Percentiles rank a stretch among this genome's conserved stretches.
These are phyloP conservation scores for Hippocampus kuda DNA, from an alignment of 2,797 vertebrate genomes.

Conservation along the genomic window DNA sequence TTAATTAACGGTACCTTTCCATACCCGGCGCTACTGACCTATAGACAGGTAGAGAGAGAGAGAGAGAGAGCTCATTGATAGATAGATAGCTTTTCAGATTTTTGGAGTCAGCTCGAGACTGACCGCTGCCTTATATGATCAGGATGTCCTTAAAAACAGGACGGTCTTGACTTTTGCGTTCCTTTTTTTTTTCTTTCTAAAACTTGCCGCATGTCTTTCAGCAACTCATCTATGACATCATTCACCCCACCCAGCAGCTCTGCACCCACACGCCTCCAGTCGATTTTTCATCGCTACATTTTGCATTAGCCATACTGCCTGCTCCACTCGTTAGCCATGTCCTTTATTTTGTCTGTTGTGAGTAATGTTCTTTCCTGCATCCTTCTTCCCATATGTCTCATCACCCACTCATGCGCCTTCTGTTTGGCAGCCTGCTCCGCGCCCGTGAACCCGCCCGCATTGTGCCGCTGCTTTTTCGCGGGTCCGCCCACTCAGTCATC, in stretches of 20 bases:
- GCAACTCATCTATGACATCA: not conserved
- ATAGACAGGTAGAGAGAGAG: no score
- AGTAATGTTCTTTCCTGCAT: not conserved
- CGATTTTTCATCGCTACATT: not conserved
- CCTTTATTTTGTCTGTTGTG: conserved; percentile 4
- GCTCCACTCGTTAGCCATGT: not conserved
- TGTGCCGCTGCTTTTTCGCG: conserved; percentile 2
- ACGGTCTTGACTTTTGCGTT: no score
- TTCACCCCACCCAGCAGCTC: not conserved
- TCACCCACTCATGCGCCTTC: conserved; percentile 2
- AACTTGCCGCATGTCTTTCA: not conserved
- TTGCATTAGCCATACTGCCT: not conserved
- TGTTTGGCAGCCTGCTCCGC: conserved; percentile 1
- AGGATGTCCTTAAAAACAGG: not conserved
- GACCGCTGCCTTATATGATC: no score
- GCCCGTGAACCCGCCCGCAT: conserved; percentile 5
- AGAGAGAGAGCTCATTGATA: not conserved
- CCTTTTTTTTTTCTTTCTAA: not conserved
- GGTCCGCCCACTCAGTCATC: conserved; percentile 4
- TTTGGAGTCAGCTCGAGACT: no score
- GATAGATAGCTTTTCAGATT: not conserved
- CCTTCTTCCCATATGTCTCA: conserved; percentile 7
- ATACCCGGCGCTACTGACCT: conserved; percentile 27
- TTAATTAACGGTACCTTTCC: conserved; percentile 62
- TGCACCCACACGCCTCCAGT: not conserved